Percentiles rank a stretch among this genome's conserved stretches.
Evolutionary conservation across 2,888 invertebrate genomes (phyloP).

Genomic region (Megamerina dolium): DNA sequence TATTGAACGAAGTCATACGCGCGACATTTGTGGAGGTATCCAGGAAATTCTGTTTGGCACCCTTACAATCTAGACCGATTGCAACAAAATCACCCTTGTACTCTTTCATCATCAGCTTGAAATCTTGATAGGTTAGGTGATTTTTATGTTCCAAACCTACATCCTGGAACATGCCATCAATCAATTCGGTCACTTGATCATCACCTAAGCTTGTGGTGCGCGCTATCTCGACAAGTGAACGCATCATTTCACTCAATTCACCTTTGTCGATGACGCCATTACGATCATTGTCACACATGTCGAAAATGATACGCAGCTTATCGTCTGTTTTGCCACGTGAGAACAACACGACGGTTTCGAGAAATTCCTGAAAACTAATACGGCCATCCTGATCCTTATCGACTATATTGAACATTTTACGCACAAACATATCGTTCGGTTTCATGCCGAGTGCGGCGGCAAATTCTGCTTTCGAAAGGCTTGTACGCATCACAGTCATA

Average conservation of each 20-base stretch:
- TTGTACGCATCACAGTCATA: constrained; percentile 89
- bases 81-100: constrained; percentile 94
- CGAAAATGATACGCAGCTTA: constrained; percentile 88
- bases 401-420: constrained; percentile 96
- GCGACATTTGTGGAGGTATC: constrained; percentile 93
- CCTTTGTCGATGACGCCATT: constrained; percentile 91
- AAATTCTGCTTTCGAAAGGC: constrained; percentile 85
- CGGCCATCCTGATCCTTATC: constrained; percentile 90
- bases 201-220: constrained; percentile 85
- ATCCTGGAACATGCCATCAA: constrained; percentile 91
- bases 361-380: constrained; percentile 92
- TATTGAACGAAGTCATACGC: constrained; percentile 89
- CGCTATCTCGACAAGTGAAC: constrained; percentile 88
- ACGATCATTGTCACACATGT: constrained; percentile 94
- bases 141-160: constrained; percentile 87
- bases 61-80: constrained; percentile 89
- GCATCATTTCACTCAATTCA: constrained; percentile 87
- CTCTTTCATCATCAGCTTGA: constrained; percentile 94
- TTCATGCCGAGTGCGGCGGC: constrained; percentile 95
- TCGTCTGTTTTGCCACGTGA: constrained; percentile 90
- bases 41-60: constrained; percentile 90
- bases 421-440: constrained; percentile 87
- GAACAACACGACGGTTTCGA: constrained; percentile 88
- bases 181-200: constrained; percentile 84
- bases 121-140: constrained; percentile 83